phyloP scores from a whole-genome alignment of 2,888 invertebrate species.

The Branchellion lobata region DNA sequence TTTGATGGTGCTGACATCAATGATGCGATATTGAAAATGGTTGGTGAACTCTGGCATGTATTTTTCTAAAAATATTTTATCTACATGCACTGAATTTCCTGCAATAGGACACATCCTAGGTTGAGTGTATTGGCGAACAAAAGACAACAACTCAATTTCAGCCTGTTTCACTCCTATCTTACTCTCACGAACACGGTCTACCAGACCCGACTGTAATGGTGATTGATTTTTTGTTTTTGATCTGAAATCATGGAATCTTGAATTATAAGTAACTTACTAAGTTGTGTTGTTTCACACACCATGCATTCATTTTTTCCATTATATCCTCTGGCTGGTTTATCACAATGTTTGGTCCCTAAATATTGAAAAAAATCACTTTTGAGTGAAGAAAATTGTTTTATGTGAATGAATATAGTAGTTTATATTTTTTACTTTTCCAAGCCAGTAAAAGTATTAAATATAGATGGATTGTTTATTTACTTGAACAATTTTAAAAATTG shows the following conservation, averaged over 20 bases:
- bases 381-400: not conserved
- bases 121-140: slow-evolving; percentile 68
- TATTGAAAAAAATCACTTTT: slow-evolving; percentile 31
- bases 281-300: slow-evolving; percentile 77
- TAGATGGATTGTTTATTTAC: too few species aligned
- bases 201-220: slow-evolving; percentile 74
- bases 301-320: slow-evolving; percentile 77
- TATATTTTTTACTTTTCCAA: too few species aligned
- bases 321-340: slow-evolving; percentile 76
- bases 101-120: slow-evolving; percentile 72
- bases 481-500: too few species aligned
- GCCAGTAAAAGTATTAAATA: too few species aligned
- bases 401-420: not conserved
- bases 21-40: slow-evolving; percentile 84
- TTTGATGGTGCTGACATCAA: slow-evolving; percentile 88
- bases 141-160: slow-evolving; percentile 72
- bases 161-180: slow-evolving; percentile 70
- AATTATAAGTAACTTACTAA: too few species aligned
- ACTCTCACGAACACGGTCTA: slow-evolving; percentile 73
- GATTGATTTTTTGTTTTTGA: too few species aligned
- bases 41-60: slow-evolving; percentile 77
- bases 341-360: slow-evolving; percentile 71
- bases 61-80: slow-evolving; percentile 77
- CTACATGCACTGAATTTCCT: slow-evolving; percentile 85
- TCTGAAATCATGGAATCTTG: too few species aligned